These are phyloP conservation scores for Tryphoninae sp. DNA, from an alignment of 2,888 invertebrate genomes.

Conservation along the genomic window DNA sequence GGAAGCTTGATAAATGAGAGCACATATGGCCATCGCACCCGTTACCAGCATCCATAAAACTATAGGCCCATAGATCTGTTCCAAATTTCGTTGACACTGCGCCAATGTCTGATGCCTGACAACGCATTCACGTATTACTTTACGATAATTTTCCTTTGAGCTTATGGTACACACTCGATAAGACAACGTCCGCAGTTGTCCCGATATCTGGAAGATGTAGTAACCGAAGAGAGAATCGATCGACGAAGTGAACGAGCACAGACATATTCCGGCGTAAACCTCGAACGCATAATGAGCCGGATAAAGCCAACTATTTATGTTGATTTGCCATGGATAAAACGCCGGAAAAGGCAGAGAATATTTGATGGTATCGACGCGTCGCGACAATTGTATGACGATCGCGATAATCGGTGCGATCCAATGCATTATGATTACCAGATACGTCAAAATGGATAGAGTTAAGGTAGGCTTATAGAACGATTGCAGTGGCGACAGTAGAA, in stretches of 20 bases:
- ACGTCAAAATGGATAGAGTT: conserved; percentile 11
- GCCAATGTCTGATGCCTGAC: conserved; percentile 58
- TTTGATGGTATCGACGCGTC: conserved; percentile 44
- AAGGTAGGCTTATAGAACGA: conserved; percentile 38
- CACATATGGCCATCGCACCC: conserved; percentile 68
- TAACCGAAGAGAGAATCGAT: conserved; percentile 35
- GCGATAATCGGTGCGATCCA: conserved; percentile 50
- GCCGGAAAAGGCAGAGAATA: conserved; percentile 56
- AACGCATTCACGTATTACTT: neutral
- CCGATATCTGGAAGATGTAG: conserved; percentile 12
- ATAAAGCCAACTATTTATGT: conserved; percentile 33
- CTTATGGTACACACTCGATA: conserved; percentile 32
- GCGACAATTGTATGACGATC: conserved; percentile 37
- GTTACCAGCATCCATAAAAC: conserved; percentile 66
- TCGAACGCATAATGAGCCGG: conserved; percentile 28
- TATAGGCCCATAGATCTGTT: conserved; percentile 68
- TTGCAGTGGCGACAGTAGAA: conserved; percentile 39
- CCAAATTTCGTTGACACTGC: conserved; percentile 60
- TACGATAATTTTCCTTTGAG: neutral
- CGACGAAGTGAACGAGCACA: neutral
- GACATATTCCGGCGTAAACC: neutral
- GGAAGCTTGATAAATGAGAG: conserved; percentile 67
- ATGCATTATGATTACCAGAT: conserved; percentile 30
- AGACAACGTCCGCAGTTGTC: conserved; percentile 53
- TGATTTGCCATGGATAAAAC: conserved; percentile 58